Evolutionary conservation across 2,113 vertebrate genomes (phyloP), one percentile per base, ranked within the genome.

Genomic region (Passer domesticus): DNA sequence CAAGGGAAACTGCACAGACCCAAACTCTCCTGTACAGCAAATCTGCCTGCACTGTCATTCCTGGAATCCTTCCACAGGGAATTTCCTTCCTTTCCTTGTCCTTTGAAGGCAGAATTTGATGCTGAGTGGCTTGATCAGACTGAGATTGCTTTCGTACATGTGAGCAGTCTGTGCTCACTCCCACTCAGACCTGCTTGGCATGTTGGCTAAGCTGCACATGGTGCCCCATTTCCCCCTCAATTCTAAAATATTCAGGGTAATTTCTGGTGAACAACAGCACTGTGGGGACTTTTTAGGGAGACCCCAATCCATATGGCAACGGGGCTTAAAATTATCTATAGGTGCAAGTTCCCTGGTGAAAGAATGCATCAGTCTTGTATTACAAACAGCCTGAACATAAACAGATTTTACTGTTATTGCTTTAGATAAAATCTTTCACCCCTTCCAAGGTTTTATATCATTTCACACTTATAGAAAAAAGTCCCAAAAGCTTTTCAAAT

Each of bases 381-480:
- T 75, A 58, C 33, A 77, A 77, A 78, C 2, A 90, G 63, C 30
- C 30, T 58, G 39, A 93, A 64, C 22, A 47, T 83, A 72, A 94
- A 78, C 39, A 94, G 53, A 50, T 79, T 94, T 95, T 50, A 89
- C 49, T 82, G 47, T 60, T 92, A 78, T 1, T 69, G 58, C 60
- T 84, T 89, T 64, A 69, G 82, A 64, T 73, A 85, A 84, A 92
- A 90, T 33, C 63, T 55, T 76, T 83, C 59, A 83, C 41, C 44
- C 10, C 13, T 94, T 91, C 82, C 93, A 95, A 85, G 35, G n/a
- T 62, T 82, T 94, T 93, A 9, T 84, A 93, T 84, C 35, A 68
- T 91, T 96, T 91, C 67, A 90, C 56, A 83, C 69, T 81, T 96
- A 64, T 2, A 83, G 70, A 77, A 81, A 92, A 90, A 93, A 69